Base-by-base conservation (phyloP, 2,888 invertebrate species). In the Congeria kusceri region DNA sequence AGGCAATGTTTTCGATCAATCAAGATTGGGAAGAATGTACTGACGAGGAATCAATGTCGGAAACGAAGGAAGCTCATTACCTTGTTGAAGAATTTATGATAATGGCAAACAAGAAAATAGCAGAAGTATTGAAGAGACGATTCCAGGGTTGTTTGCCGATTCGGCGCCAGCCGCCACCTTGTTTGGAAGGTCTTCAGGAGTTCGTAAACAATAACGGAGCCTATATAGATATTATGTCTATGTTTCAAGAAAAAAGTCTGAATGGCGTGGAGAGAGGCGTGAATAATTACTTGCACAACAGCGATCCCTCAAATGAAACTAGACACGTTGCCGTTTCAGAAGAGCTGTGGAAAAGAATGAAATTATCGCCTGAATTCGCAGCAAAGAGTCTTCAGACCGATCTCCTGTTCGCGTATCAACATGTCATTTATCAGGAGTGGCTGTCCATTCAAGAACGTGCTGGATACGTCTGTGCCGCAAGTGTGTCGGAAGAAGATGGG, bases 1-100 rank as follows among this genome's bases (percentile, higher is more conserved):
- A 69, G 63, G 69, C 80, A 7, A 76, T 80, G 74, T 76, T 75
- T 81, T 72, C 82, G 18, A 28, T 84, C 9, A 77, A 75, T 47
- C n/a, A 73, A 18, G 86, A 83, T 28, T 28, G 39, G 49, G 72
- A 80, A 23, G 83, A 77, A 39, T 32, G 68, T 18, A 1, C 29
- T 18, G 39, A 44, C 11, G 59, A 66, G 11, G 76, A 80, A 28
- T 53, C 78, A 13, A 18, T 68, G 25, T 28, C 47, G 13, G 70
- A 63, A 15, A 62, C 77, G 18, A 39, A 46, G 18, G 83, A 87
- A 63, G 84, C 85, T 5, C 85, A 86, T 39, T 83, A 77, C 57
- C 67, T 87, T 23, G 75, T 87, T 20, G 85, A 86, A 57, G 86
- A 87, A 64, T 84, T 85, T 29, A 86, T 85, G 85, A 73, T 87